Conservation (phyloP, 2,797 vertebrate genomes). For the Scyliorhinus canicula region DNA sequence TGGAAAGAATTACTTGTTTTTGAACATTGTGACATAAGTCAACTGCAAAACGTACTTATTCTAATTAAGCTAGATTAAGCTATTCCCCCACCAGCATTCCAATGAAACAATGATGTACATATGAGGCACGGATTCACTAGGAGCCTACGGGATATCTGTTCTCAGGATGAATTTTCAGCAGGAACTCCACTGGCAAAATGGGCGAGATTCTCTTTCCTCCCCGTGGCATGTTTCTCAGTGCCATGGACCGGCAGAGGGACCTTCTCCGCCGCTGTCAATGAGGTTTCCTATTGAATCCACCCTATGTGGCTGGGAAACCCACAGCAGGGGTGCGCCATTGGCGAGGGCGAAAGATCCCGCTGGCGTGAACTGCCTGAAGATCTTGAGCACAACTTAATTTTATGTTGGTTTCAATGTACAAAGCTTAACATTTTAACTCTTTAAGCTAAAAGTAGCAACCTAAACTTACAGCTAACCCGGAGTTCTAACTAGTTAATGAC, state of each 20-base stretch:
- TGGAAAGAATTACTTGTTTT: not conserved
- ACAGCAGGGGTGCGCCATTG: no score
- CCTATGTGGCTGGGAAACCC: no score
- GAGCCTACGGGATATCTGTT: not conserved
- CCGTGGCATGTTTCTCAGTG: no score
- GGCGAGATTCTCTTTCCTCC: no score
- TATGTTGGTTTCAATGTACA: not conserved
- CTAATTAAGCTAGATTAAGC: not conserved
- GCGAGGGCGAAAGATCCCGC: no score
- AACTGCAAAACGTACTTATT: not conserved
- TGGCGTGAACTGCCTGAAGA: no score
- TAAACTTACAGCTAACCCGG: not conserved
- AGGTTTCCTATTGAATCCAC: no score
- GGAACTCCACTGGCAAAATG: not conserved
- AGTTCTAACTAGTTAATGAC: not conserved
- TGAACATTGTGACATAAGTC: not conserved
- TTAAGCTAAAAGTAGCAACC: not conserved
- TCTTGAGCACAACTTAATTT: not conserved
- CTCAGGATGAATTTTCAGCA: not conserved
- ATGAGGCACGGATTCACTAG: not conserved
- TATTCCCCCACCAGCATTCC: not conserved
- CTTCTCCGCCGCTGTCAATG: no score
- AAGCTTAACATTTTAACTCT: not conserved
- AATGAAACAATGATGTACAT: not conserved
- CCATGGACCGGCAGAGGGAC: no score